A percentile compares a stretch with the other conserved stretches of the same genome.
Evolutionary conservation across 2,113 vertebrate genomes (phyloP).

Genomic region (Loxodonta africana): DNA sequence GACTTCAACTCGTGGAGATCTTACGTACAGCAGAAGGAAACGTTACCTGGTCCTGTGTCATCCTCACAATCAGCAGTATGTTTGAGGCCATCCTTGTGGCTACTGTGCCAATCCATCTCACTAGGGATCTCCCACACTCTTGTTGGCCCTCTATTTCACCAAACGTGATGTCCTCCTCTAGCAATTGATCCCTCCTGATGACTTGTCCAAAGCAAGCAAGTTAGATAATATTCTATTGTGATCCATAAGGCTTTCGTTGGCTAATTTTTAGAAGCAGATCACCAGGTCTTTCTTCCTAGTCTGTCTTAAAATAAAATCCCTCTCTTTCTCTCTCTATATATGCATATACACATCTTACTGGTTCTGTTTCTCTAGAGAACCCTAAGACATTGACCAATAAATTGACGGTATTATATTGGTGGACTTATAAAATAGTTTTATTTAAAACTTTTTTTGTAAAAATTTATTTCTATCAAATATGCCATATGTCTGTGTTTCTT

Average conservation of each 20-base stretch:
- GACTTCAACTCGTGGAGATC: background rate
- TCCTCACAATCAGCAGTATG: too few relatives aligned
- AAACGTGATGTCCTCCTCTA: background rate
- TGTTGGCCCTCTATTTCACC: background rate
- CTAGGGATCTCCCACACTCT: background rate
- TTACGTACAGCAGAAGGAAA: background rate
- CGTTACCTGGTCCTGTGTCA: too few relatives aligned
- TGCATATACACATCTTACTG: background rate
- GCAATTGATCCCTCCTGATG: background rate
- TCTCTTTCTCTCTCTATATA: background rate
- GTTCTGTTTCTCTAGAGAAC: background rate
- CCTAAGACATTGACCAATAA: background rate
- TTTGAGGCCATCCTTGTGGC: background rate
- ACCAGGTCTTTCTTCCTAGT: background rate
- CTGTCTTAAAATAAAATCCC: background rate
- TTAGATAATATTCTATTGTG: background rate
- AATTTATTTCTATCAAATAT: background rate
- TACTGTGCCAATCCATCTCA: background rate
- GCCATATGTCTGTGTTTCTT: background rate
- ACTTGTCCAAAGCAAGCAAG: background rate
- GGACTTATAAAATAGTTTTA: slow-evolving; percentile 16
- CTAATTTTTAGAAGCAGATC: background rate
- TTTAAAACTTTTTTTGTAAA: slow-evolving; percentile 63
- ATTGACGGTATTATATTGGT: background rate
- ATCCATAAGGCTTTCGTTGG: background rate